Evolutionary conservation across 1,140 invertebrate species (phyloP).

Genomic region (Wiebesia pumilae): DNA sequence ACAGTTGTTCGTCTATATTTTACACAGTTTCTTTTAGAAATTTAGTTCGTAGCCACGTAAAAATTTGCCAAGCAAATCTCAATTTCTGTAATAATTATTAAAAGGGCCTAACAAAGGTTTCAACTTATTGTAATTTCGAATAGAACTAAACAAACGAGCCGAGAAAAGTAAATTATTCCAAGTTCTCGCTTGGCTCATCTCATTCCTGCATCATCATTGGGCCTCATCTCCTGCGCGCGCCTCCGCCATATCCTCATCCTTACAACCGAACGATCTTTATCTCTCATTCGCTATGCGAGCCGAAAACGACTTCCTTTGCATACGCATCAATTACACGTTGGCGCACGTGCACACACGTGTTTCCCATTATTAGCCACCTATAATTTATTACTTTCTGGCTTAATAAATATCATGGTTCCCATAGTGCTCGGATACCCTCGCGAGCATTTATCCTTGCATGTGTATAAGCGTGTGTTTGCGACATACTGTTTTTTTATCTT

Average conservation of each 20-base stretch:
- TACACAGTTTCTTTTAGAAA: background rate
- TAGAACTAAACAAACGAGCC: background rate
- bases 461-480: conserved; percentile 16
- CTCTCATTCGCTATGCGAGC: conserved; percentile 48
- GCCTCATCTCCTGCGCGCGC: background rate
- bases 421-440: conserved; percentile 62
- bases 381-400: conserved; percentile 76
- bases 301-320: conserved; percentile 71
- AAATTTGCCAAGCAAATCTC: background rate
- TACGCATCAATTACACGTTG: conserved; percentile 67
- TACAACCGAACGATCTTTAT: conserved; percentile 53
- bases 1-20: background rate
- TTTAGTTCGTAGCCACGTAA: background rate
- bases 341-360: conserved; percentile 53
- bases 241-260: conserved; percentile 52
- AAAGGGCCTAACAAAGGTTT: background rate
- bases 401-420: conserved; percentile 75
- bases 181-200: background rate
- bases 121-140: background rate
- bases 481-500: background rate
- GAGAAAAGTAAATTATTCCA: conserved; percentile 13
- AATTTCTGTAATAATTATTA: background rate
- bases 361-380: conserved; percentile 72
- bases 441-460: conserved; percentile 21
- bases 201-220: background rate